These are phyloP conservation scores for Brevimyrus niger DNA, from an alignment of 2,113 vertebrate species.

Conservation along the genomic window DNA sequence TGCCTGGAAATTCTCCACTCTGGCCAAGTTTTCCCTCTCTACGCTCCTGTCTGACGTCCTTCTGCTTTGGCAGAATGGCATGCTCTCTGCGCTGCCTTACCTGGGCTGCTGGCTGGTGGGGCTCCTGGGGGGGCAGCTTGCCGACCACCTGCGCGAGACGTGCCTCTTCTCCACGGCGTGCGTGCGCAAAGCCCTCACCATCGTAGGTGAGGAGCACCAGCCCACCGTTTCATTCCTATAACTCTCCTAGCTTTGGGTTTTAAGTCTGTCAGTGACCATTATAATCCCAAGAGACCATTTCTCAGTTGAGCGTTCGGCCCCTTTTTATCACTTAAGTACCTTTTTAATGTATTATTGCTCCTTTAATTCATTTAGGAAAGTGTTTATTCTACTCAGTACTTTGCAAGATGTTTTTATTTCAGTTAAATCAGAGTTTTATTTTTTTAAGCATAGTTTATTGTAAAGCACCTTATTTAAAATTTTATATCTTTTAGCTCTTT, in stretches of 20 bases:
- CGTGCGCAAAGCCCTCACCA: slow-evolving; percentile 78
- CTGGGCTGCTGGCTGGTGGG: slow-evolving; percentile 78
- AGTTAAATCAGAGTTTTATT: background rate
- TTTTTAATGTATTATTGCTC: background rate
- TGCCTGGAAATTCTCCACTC: background rate
- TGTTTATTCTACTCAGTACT: background rate
- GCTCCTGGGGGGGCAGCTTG: slow-evolving; percentile 77
- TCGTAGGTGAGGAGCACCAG: slow-evolving; percentile 62
- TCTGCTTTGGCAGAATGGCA: slow-evolving; percentile 68
- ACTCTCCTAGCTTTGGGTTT: background rate
- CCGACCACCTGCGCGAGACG: slow-evolving; percentile 79
- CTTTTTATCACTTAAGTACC: background rate
- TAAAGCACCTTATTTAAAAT: background rate
- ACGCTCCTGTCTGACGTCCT: no score
- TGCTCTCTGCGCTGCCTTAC: slow-evolving; percentile 89
- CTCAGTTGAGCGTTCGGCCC: background rate
- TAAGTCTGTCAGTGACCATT: background rate
- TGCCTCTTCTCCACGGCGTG: slow-evolving; percentile 62
- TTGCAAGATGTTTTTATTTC: background rate
- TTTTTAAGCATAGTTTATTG: background rate
- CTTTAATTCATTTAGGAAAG: background rate
- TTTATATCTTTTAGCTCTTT: background rate
- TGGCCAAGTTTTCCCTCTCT: background rate
- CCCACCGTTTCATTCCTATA: background rate
- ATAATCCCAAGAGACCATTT: background rate